These are phyloP conservation scores for Cydia splendana DNA, from an alignment of 1,140 invertebrate genomes.

Conservation along the genomic window DNA sequence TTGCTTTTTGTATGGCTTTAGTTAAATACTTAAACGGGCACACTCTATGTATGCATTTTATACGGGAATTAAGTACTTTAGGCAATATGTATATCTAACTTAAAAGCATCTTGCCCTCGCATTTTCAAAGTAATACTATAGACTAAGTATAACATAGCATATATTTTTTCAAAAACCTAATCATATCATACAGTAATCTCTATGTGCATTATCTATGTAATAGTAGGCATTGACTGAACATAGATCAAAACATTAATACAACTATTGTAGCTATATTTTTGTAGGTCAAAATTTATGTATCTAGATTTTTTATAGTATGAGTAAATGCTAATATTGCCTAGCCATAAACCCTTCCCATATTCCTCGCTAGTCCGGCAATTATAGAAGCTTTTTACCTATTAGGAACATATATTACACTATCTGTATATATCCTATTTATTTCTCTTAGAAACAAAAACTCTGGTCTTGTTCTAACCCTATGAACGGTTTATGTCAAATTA, in stretches of 20 bases:
- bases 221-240: not conserved
- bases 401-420: too few relatives aligned
- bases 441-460: too few relatives aligned
- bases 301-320: not conserved
- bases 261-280: not conserved
- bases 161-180: slow-evolving; percentile 22
- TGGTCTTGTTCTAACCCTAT: too few relatives aligned
- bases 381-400: too few relatives aligned
- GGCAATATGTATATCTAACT: not conserved
- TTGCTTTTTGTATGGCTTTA: too few relatives aligned
- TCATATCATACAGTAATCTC: slow-evolving; percentile 11
- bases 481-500: too few relatives aligned
- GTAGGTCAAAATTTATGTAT: not conserved
- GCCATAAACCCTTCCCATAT: too few relatives aligned
- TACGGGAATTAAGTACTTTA: not conserved
- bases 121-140: slow-evolving; percentile 11
- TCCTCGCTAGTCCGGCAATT: too few relatives aligned
- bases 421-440: too few relatives aligned
- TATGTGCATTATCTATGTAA: not conserved
- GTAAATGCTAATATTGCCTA: not conserved
- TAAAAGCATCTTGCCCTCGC: slow-evolving; percentile 18
- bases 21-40: too few relatives aligned
- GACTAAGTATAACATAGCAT: slow-evolving; percentile 12
- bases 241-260: not conserved
- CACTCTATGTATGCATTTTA: not conserved